phyloP scores from a whole-genome alignment of 2,797 vertebrate species.

The Cuniculus paca region DNA sequence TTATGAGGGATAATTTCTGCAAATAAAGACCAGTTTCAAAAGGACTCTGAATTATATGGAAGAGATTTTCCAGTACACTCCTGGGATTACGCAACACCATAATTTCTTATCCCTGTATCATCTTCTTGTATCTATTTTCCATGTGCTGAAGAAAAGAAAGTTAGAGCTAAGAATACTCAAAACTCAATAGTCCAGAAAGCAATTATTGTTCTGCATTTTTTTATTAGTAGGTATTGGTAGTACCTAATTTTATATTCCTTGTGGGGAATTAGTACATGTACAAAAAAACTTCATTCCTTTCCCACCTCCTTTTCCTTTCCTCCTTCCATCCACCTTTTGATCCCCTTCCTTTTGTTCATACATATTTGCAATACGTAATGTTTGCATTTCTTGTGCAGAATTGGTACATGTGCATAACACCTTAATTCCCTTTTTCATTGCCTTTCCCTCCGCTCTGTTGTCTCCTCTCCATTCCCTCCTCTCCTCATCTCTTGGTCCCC shows the following conservation, averaged over 20 bases:
- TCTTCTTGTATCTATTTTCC: neutral
- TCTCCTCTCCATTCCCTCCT: too few relatives aligned
- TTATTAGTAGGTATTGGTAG: neutral
- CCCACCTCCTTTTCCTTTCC: neutral
- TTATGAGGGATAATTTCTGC: neutral
- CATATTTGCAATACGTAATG: neutral
- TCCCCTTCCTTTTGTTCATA: neutral
- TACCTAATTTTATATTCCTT: neutral
- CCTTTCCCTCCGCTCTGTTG: neutral
- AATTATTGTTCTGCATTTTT: neutral
- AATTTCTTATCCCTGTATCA: neutral
- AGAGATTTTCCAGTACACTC: neutral
- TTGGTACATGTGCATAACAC: neutral
- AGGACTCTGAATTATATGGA: neutral
- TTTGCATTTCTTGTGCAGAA: neutral
- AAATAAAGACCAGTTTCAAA: constrained; percentile 45
- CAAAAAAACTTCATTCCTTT: neutral
- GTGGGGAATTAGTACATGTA: neutral
- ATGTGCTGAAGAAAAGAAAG: neutral
- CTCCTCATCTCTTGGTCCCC: neutral
- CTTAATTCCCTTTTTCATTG: neutral
- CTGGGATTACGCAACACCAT: neutral
- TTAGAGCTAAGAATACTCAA: neutral
- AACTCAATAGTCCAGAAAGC: neutral
- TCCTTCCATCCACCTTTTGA: neutral